A percentile compares a stretch with the other conserved stretches of the same genome.
Conservation (phyloP, 2,888 invertebrate genomes). For the Chromoteleia sp. region DNA sequence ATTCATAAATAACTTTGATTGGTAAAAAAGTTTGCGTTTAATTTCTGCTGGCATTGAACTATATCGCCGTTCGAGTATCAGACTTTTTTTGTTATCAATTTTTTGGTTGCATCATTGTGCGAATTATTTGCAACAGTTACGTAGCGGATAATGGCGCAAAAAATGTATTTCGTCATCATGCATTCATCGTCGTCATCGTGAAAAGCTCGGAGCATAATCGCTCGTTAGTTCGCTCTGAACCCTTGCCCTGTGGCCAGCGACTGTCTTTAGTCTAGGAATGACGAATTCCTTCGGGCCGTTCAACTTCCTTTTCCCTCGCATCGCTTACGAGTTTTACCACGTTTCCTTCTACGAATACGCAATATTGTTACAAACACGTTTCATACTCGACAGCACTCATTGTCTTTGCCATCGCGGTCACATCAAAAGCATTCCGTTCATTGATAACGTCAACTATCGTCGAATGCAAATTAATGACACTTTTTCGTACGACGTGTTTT, state of each 20-base stretch:
- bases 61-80: background rate
- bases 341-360: slow-evolving; percentile 69
- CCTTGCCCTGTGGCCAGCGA: slow-evolving; percentile 52
- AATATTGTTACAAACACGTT: slow-evolving; percentile 70
- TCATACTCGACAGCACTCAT: slow-evolving; percentile 63
- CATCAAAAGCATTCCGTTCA: slow-evolving; percentile 68
- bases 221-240: slow-evolving; percentile 51
- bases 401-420: slow-evolving; percentile 66
- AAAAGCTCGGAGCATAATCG: slow-evolving; percentile 51
- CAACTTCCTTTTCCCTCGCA: slow-evolving; percentile 69
- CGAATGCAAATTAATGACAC: slow-evolving; percentile 61
- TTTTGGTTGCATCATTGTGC: slow-evolving; percentile 24
- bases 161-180: slow-evolving; percentile 24
- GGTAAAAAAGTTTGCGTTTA: background rate
- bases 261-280: slow-evolving; percentile 70
- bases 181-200: slow-evolving; percentile 42
- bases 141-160: background rate
- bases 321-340: slow-evolving; percentile 66
- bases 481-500: slow-evolving; percentile 41
- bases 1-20: background rate
- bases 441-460: slow-evolving; percentile 54
- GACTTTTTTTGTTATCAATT: background rate
- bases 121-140: slow-evolving; percentile 15
- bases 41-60: slow-evolving; percentile 7
- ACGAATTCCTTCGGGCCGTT: slow-evolving; percentile 76